A percentile compares a stretch with the other conserved stretches of the same genome.
These are phyloP conservation scores for Oryzias curvinotus DNA, from an alignment of 2,113 vertebrate genomes.

Conservation along the genomic window DNA sequence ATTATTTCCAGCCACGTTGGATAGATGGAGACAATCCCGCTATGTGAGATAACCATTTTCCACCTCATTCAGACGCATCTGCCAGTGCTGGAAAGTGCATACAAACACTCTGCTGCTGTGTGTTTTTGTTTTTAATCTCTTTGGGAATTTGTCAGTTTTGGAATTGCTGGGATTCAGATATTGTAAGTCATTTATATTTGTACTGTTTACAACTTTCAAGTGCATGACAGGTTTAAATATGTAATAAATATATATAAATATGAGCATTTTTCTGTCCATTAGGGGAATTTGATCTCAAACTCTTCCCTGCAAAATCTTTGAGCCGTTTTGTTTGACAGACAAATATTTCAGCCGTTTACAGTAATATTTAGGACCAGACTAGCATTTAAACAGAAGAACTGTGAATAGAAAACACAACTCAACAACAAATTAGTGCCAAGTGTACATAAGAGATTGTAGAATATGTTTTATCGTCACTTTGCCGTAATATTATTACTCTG, in stretches of 20 bases:
- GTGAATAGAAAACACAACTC: slow-evolving; percentile 49
- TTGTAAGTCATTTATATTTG: slow-evolving; percentile 80
- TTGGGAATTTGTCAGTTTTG: slow-evolving; percentile 75
- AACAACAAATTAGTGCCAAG: slow-evolving; percentile 72
- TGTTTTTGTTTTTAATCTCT: slow-evolving; percentile 15
- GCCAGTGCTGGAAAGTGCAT: slow-evolving; percentile 66
- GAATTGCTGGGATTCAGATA: slow-evolving; percentile 72
- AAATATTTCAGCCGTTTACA: slow-evolving; percentile 68
- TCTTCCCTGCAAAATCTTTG: slow-evolving; percentile 65
- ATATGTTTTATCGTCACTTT: slow-evolving; percentile 65
- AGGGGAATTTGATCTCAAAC: slow-evolving; percentile 49
- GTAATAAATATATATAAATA: slow-evolving; percentile 53
- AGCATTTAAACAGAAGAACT: slow-evolving; percentile 37
- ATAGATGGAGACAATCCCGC: slow-evolving; percentile 69
- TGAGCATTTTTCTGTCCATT: slow-evolving; percentile 38
- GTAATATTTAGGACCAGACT: slow-evolving; percentile 48
- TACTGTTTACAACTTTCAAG: slow-evolving; percentile 76
- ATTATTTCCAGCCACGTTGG: slow-evolving; percentile 46
- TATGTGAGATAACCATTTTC: slow-evolving; percentile 69
- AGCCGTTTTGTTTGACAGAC: slow-evolving; percentile 64
- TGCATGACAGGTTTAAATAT: slow-evolving; percentile 75
- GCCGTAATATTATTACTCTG: slow-evolving; percentile 65
- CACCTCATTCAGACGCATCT: slow-evolving; percentile 56
- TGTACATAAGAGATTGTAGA: slow-evolving; percentile 74
- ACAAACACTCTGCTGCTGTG: slow-evolving; percentile 73